Evolutionary conservation across 30 jellyfish, hydroid and myxozoan genomes (phyloP).

Genomic region (Turritopsis rubra): DNA sequence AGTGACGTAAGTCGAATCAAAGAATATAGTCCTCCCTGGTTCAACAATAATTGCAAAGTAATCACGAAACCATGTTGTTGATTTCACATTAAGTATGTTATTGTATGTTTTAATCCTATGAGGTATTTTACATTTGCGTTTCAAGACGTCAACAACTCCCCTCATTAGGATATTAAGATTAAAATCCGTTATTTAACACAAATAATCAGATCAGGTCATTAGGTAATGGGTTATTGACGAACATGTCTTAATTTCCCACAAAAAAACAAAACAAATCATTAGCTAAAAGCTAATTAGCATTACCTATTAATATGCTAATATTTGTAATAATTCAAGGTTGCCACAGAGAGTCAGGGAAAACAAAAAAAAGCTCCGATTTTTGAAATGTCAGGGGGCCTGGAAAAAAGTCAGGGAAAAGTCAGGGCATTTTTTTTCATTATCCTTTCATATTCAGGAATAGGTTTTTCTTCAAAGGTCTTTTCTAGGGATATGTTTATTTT

Average conservation of each 20-base stretch:
- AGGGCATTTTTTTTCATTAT: too few relatives aligned
- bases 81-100: background rate
- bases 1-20: too few relatives aligned
- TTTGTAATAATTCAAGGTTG: too few relatives aligned
- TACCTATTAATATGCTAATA: background rate
- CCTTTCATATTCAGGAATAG: too few relatives aligned
- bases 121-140: background rate
- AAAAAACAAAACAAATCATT: background rate
- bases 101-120: background rate
- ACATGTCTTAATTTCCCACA: background rate
- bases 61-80: background rate
- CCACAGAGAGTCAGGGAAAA: too few relatives aligned
- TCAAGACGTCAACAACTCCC: background rate
- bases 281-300: background rate
- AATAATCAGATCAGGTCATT: background rate
- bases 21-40: too few relatives aligned
- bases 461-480: too few relatives aligned
- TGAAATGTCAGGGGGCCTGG: too few relatives aligned
- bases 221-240: background rate
- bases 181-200: background rate
- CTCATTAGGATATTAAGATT: background rate
- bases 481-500: too few relatives aligned
- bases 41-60: too few relatives aligned
- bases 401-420: too few relatives aligned
- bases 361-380: too few relatives aligned